A percentile compares a stretch with the other conserved stretches of the same genome.
Conservation (phyloP, 1,140 invertebrate species). For the Drosophila triauraria region DNA sequence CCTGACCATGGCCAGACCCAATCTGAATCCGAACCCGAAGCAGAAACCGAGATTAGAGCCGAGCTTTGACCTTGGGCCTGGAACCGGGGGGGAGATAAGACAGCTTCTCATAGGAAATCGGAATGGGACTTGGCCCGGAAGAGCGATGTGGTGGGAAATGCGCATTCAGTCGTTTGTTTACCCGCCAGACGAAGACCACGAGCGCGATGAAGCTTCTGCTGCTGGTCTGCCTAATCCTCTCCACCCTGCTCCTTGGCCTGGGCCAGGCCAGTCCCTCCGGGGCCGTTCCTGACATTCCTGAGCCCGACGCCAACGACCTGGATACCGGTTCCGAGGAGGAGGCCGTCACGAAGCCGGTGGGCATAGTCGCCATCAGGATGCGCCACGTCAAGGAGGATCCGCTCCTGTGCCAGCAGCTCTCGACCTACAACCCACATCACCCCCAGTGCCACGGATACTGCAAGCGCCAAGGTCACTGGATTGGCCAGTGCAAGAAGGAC, state of each 20-base stretch:
- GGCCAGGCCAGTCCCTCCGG: slow-evolving; percentile 3
- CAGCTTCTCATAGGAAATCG: not conserved
- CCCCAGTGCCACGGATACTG: slow-evolving; percentile 78
- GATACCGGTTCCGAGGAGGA: slow-evolving; percentile 13
- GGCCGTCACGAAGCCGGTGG: slow-evolving; percentile 12
- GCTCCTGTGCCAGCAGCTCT: slow-evolving; percentile 57
- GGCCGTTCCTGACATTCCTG: not conserved
- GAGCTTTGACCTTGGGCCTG: slow-evolving; percentile 11
- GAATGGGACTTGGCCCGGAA: slow-evolving; percentile 4
- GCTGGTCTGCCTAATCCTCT: slow-evolving; percentile 13
- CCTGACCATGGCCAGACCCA: slow-evolving; percentile 5
- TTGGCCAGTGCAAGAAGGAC: slow-evolving; percentile 74
- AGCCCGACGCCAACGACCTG: not conserved
- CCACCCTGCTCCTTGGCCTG: not conserved
- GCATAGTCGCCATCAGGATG: slow-evolving; percentile 67
- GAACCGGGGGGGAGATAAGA: slow-evolving; percentile 1
- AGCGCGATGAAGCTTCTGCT: slow-evolving; percentile 7
- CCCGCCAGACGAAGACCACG: not conserved
- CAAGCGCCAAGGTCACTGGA: slow-evolving; percentile 74
- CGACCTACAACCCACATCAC: slow-evolving; percentile 69
- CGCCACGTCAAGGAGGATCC: slow-evolving; percentile 69
- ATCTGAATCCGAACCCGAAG: not conserved
- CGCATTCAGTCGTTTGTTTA: slow-evolving; percentile 13
- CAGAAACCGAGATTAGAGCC: slow-evolving; percentile 5
- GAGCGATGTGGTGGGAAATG: not conserved